These are phyloP conservation scores for Labia minor DNA, from an alignment of 2,888 invertebrate genomes.

Conservation along the genomic window DNA sequence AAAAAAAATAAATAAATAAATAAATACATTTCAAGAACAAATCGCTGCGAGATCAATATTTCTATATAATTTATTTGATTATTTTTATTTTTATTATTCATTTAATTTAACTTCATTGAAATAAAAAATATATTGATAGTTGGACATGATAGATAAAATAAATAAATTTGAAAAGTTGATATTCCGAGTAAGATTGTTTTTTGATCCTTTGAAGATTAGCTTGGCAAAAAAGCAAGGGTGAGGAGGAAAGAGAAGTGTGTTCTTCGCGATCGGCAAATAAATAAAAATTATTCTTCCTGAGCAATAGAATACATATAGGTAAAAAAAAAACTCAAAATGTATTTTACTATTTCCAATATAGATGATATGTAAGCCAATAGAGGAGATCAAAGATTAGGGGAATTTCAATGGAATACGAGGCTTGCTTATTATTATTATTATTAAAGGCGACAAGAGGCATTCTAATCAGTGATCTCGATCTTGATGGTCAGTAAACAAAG, in stretches of 20 bases:
- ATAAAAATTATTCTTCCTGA: neutral
- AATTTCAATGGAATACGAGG: slow-evolving; percentile 3
- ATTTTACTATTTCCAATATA: neutral
- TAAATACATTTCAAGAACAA: too few relatives aligned
- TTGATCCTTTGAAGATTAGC: neutral
- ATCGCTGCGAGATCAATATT: too few relatives aligned
- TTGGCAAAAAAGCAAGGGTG: neutral
- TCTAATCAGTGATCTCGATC: neutral
- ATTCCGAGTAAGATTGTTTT: neutral
- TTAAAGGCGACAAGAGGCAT: neutral
- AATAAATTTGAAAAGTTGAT: too few relatives aligned
- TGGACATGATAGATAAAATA: too few relatives aligned
- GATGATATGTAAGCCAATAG: slow-evolving; percentile 1
- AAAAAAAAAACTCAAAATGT: too few relatives aligned
- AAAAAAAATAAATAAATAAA: too few relatives aligned
- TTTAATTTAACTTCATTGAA: too few relatives aligned
- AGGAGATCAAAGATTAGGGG: neutral
- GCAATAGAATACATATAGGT: neutral
- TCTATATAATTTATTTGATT: too few relatives aligned
- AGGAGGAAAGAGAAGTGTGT: neutral
- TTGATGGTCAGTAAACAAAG: neutral
- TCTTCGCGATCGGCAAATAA: neutral
- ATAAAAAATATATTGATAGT: too few relatives aligned
- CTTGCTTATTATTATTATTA: neutral
- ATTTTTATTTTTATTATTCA: too few relatives aligned